These are phyloP conservation scores for Teleogryllus occipitalis DNA, from an alignment of 1,140 invertebrate species.

Conservation along the genomic window DNA sequence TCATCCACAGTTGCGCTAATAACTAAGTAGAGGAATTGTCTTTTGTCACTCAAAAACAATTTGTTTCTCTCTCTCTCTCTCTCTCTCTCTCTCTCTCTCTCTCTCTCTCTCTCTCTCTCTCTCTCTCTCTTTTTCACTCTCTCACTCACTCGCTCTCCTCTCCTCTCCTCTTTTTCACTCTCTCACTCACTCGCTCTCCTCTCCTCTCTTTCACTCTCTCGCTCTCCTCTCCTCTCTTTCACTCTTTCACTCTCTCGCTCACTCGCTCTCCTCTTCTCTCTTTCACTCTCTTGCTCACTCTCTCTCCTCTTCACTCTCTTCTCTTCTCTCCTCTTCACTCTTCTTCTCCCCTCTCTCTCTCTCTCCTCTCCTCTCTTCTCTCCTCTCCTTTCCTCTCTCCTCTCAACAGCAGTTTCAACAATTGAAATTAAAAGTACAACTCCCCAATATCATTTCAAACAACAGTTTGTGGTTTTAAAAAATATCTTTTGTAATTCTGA, in stretches of 20 bases:
- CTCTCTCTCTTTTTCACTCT: neutral
- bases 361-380: neutral
- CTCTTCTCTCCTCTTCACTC: neutral
- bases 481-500: no score
- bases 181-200: neutral
- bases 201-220: slow-evolving; percentile 2
- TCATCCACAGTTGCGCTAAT: no score
- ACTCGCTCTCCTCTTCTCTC: neutral
- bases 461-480: no score
- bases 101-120: slow-evolving; percentile 3
- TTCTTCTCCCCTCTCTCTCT: neutral
- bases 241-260: neutral
- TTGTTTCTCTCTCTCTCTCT: slow-evolving; percentile 7
- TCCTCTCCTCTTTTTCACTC: slow-evolving; percentile 4
- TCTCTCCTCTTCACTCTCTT: neutral
- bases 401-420: neutral
- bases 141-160: neutral
- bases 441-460: no score
- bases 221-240: slow-evolving; percentile 2
- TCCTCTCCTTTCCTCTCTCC: neutral
- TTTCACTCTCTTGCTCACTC: neutral
- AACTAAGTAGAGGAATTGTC: no score
- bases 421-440: no score
- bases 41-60: slow-evolving; percentile 16
- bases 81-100: slow-evolving; percentile 8